Conservation (phyloP, 2,888 invertebrate species). For the Anarsia innoxiella region DNA sequence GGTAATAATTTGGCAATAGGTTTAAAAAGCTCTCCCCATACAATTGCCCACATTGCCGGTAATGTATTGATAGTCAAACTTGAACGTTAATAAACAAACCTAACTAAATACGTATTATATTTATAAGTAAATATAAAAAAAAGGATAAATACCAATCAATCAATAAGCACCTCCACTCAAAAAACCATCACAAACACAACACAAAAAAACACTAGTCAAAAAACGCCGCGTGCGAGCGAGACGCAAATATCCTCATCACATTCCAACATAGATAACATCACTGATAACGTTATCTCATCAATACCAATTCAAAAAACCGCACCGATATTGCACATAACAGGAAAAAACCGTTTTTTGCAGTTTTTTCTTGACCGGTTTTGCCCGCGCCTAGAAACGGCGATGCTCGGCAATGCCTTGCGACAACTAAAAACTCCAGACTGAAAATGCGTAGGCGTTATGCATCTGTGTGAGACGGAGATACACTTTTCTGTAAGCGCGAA, state of each 20-base stretch:
- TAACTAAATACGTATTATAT: too few relatives aligned
- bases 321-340: conserved; percentile 25
- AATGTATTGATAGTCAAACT: too few relatives aligned
- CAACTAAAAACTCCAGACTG: conserved; percentile 66
- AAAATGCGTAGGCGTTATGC: conserved; percentile 62
- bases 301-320: conserved; percentile 19
- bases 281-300: conserved; percentile 27
- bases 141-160: too few relatives aligned
- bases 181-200: conserved; percentile 36
- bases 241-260: conserved; percentile 25
- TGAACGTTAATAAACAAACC: too few relatives aligned
- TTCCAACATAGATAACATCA: conserved; percentile 23
- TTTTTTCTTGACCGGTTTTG: conserved; percentile 32
- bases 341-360: conserved; percentile 30
- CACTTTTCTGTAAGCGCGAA: conserved; percentile 20
- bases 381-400: conserved; percentile 38
- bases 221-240: conserved; percentile 28
- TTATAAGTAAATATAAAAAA: too few relatives aligned
- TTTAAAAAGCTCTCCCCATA: too few relatives aligned
- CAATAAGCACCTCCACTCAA: conserved; percentile 38
- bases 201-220: conserved; percentile 34
- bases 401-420: conserved; percentile 51
- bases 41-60: too few relatives aligned
- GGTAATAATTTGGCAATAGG: too few relatives aligned
- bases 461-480: conserved; percentile 41